Evolutionary conservation across 2,888 invertebrate genomes (phyloP).

Genomic region (Autographa gamma): DNA sequence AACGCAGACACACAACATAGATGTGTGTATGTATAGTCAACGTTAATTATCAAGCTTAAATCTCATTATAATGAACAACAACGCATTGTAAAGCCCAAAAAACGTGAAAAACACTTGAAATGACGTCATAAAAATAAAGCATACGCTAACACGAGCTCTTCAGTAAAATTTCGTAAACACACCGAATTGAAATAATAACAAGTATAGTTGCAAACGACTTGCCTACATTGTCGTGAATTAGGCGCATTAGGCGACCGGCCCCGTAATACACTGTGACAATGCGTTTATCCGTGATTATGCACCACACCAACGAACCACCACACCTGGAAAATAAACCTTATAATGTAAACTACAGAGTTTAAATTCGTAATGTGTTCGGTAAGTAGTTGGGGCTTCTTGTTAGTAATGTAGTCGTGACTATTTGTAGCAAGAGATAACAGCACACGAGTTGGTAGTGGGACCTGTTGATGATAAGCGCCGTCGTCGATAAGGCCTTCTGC

Average conservation of each 20-base stretch:
- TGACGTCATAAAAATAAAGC: slow-evolving; percentile 47
- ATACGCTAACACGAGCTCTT: slow-evolving; percentile 20
- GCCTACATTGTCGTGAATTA: slow-evolving; percentile 86
- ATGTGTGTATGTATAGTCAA: background rate
- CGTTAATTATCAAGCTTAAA: slow-evolving; percentile 33
- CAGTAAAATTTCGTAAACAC: slow-evolving; percentile 57
- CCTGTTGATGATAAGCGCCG: slow-evolving; percentile 88
- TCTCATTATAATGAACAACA: slow-evolving; percentile 48
- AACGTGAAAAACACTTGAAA: slow-evolving; percentile 52
- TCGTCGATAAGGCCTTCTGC: slow-evolving; percentile 84
- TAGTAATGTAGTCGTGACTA: slow-evolving; percentile 70
- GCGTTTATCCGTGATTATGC: slow-evolving; percentile 83
- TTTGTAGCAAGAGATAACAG: slow-evolving; percentile 88
- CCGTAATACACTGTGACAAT: slow-evolving; percentile 85
- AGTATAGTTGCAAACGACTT: slow-evolving; percentile 73
- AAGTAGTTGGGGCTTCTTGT: slow-evolving; percentile 65
- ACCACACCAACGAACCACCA: slow-evolving; percentile 58
- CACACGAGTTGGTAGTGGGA: slow-evolving; percentile 84
- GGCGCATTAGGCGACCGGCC: slow-evolving; percentile 83
- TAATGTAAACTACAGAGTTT: slow-evolving; percentile 40
- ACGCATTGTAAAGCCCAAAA: slow-evolving; percentile 39
- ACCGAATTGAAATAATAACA: slow-evolving; percentile 73
- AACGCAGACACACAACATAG: slow-evolving; percentile 24
- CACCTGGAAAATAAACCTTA: slow-evolving; percentile 52
- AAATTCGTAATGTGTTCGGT: slow-evolving; percentile 41